Conservation (phyloP, 2,888 invertebrate species). For the Muscina levida region DNA sequence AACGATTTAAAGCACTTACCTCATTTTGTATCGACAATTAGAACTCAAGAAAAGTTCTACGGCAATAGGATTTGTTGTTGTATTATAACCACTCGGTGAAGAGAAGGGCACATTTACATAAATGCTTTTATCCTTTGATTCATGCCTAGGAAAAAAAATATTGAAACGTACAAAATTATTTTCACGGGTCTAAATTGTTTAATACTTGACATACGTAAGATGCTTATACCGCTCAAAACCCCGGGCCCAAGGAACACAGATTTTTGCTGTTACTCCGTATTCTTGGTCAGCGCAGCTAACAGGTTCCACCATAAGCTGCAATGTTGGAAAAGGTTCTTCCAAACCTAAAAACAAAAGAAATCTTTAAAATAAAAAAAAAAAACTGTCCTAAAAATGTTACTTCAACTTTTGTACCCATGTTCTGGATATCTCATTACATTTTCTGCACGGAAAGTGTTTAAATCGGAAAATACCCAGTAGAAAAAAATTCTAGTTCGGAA, state of each 20-base stretch:
- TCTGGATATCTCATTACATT: no score
- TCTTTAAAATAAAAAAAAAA: no score
- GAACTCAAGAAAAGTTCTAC: slow-evolving; percentile 86
- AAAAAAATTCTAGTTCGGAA: no score
- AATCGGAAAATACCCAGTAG: no score
- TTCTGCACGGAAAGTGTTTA: no score
- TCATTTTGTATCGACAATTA: slow-evolving; percentile 85
- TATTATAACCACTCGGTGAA: slow-evolving; percentile 80
- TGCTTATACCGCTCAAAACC: slow-evolving; percentile 82
- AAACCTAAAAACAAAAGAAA: slow-evolving; percentile 76
- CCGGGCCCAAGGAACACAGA: slow-evolving; percentile 85
- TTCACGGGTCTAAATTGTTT: no score
- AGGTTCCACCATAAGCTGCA: slow-evolving; percentile 83
- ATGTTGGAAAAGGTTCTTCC: slow-evolving; percentile 83
- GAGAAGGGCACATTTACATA: slow-evolving; percentile 82
- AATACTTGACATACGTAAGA: slow-evolving; percentile 70
- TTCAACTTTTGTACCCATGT: no score
- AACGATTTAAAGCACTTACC: slow-evolving; percentile 79
- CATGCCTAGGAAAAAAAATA: slow-evolving; percentile 68
- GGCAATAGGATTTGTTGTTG: slow-evolving; percentile 79
- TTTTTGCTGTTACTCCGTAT: slow-evolving; percentile 82
- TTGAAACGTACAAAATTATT: no score
- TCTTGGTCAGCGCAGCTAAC: slow-evolving; percentile 67
- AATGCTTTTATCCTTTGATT: slow-evolving; percentile 75
- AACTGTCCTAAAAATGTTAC: no score